Evolutionary conservation across 2,113 vertebrate species (phyloP), one percentile per base, ranked within the genome.

Genomic region (Callopanchax toddi): DNA sequence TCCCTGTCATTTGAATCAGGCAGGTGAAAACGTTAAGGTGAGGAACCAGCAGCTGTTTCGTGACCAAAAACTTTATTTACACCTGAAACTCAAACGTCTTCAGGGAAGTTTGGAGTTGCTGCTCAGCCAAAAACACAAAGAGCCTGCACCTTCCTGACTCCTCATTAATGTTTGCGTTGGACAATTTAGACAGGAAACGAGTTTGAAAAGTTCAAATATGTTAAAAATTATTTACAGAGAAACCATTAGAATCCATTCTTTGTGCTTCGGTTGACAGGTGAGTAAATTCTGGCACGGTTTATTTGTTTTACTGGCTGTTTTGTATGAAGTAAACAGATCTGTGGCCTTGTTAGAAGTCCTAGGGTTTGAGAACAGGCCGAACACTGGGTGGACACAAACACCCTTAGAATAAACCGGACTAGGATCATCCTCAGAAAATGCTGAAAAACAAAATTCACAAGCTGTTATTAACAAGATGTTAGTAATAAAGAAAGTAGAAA

Each of bases 11-110:
- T 66, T 25, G 36, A 60, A 20, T 50, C 40, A 49, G 10, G 1
- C 32, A 52, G 44, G 26, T 56, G 60, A 62, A 39, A 70, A 48
- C 51, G 29, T 58, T n/a, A n/a, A n/a, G n/a, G n/a, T n/a, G n/a
- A n/a, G n/a, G 49, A 66, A 61, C 18, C 20, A 32, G 44, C 4
- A 11, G 54, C 40, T 63, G 51, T 49, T 51, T n/a, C n/a, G n/a
- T n/a, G n/a, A 34, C 26, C 16, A n/a, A 21, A 21, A 32, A 22
- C 29, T 58, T 60, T 43, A 50, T 40, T 64, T 37, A 43, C 40
- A 81, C 60, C 60, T 56, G 26, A 60, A 79, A 22, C 8, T 40
- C 26, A 55, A 23, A n/a, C n/a, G n/a, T n/a, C n/a, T n/a, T n/a
- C n/a, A 67, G 43, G 67, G 45, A 42, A 29, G 37, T 13, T 42